These are phyloP conservation scores for Carettochelys insculpta DNA, from an alignment of 2,113 vertebrate species.

Conservation along the genomic window DNA sequence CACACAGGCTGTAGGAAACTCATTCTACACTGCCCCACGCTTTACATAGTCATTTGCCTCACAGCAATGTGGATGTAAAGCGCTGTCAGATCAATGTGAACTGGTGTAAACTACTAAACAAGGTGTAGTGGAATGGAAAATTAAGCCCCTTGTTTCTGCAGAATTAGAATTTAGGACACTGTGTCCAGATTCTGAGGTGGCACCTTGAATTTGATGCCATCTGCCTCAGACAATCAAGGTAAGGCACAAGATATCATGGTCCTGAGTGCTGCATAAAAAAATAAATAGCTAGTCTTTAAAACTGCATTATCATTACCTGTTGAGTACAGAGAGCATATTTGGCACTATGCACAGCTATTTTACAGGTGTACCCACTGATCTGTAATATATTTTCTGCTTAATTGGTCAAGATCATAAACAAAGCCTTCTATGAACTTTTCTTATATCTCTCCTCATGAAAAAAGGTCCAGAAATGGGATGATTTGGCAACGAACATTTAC, in stretches of 20 bases:
- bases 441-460: neutral
- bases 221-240: conserved; percentile 4
- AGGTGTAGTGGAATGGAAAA: neutral
- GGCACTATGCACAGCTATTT: neutral
- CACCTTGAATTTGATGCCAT: neutral
- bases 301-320: neutral
- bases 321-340: conserved; percentile 2
- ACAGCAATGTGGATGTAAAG: neutral
- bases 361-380: neutral
- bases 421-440: neutral
- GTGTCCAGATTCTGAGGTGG: neutral
- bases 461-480: neutral
- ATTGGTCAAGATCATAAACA: neutral
- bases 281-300: neutral
- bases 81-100: neutral
- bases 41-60: neutral
- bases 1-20: neutral
- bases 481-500: conserved; percentile 5
- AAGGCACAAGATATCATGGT: neutral
- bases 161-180: neutral
- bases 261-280: neutral
- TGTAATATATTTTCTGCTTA: neutral
- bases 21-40: neutral
- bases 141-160: neutral
- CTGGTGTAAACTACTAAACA: neutral